These are phyloP conservation scores for Xyrauchen texanus DNA, from an alignment of 2,113 vertebrate species.

Conservation along the genomic window DNA sequence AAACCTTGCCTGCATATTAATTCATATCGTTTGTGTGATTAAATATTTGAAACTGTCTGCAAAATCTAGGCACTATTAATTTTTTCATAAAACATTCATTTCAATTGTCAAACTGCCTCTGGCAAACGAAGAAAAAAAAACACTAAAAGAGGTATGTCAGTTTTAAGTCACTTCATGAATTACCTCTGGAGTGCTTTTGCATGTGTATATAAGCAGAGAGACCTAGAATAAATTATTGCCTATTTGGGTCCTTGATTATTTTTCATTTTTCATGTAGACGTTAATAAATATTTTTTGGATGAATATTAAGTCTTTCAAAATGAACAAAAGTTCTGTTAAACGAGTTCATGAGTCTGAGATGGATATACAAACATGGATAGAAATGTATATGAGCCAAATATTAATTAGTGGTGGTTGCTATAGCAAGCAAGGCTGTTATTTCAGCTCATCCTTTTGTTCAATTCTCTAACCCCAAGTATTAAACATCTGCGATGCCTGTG, in stretches of 20 bases:
- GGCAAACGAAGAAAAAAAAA: constrained; percentile 64
- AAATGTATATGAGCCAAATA: not conserved
- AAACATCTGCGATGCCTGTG: no score
- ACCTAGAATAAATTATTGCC: constrained; percentile 71
- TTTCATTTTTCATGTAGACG: constrained; percentile 71
- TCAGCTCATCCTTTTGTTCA: no score
- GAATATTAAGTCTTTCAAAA: constrained; percentile 51
- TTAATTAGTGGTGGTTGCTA: no score
- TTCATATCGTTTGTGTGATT: constrained; percentile 73
- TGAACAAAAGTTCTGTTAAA: constrained; percentile 46
- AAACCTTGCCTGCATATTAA: constrained; percentile 65
- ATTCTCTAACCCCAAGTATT: no score
- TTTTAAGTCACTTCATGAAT: constrained; percentile 75
- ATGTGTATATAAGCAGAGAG: constrained; percentile 72
- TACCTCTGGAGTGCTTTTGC: constrained; percentile 71
- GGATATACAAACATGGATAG: constrained; percentile 17
- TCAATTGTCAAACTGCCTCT: constrained; percentile 69
- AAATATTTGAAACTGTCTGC: constrained; percentile 77
- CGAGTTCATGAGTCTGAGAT: constrained; percentile 24
- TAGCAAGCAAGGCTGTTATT: no score
- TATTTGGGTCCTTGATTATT: constrained; percentile 72
- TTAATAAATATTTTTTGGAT: constrained; percentile 62
- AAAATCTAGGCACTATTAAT: constrained; percentile 64
- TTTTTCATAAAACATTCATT: constrained; percentile 69
- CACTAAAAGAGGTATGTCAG: constrained; percentile 68